Evolutionary conservation across 2,797 vertebrate species (phyloP).

Genomic region (Cryptoblepharus egeriae): DNA sequence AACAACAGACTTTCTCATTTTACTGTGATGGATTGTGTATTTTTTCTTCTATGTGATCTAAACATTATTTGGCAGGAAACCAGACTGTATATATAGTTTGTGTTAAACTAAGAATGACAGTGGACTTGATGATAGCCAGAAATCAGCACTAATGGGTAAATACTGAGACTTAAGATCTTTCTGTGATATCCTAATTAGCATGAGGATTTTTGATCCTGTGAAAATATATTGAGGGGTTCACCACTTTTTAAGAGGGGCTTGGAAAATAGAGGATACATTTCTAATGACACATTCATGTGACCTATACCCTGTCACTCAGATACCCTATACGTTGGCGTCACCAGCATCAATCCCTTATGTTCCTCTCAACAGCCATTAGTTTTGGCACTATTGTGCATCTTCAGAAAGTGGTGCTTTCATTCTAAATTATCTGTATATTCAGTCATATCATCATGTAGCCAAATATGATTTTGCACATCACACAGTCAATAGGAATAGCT

Average conservation of each 20-base stretch:
- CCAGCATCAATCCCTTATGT: neutral
- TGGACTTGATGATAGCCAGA: neutral
- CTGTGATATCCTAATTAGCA: neutral
- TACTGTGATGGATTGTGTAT: neutral
- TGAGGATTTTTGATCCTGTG: neutral
- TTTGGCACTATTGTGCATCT: neutral
- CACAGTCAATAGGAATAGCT: neutral
- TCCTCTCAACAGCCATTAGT: neutral
- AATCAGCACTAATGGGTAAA: neutral
- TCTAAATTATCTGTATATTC: neutral
- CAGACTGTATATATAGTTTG: neutral
- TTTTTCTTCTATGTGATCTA: neutral
- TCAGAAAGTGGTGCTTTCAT: too few species aligned
- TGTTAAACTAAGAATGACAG: neutral
- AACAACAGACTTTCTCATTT: neutral
- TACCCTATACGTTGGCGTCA: neutral
- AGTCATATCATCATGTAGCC: neutral
- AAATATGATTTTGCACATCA: neutral
- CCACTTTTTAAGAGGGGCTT: neutral
- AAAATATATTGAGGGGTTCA: too few species aligned
- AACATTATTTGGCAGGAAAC: neutral
- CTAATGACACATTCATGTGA: neutral
- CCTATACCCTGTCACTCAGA: neutral
- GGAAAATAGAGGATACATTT: neutral
- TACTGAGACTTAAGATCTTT: neutral